A percentile compares a stretch with the other conserved stretches of the same genome.
Evolutionary conservation across 2,888 invertebrate species (phyloP).

Genomic region (Lasioglossum figueresi): DNA sequence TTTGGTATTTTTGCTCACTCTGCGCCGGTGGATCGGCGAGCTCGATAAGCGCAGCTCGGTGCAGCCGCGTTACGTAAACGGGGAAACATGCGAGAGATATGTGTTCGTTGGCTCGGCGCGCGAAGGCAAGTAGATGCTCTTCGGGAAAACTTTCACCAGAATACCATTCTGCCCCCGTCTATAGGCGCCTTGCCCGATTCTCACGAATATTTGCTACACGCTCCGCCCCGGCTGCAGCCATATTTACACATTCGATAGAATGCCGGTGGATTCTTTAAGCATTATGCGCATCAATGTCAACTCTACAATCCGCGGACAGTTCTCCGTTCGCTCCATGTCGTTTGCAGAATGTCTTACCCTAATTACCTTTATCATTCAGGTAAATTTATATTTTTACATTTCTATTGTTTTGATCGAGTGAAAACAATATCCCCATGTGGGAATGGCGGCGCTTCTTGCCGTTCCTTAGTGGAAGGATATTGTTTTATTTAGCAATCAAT

Average conservation of each 20-base stretch:
- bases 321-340: constrained; percentile 4
- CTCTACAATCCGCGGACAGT: not conserved
- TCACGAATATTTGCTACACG: constrained; percentile 66
- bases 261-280: constrained; percentile 14
- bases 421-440: no score
- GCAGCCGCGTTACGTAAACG: constrained; percentile 53
- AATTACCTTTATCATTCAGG: no score
- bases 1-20: constrained; percentile 14
- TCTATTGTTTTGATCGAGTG: no score
- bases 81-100: constrained; percentile 52
- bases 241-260: constrained; percentile 49
- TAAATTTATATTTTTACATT: no score
- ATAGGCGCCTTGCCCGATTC: constrained; percentile 56
- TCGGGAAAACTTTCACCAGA: constrained; percentile 64
- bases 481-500: no score
- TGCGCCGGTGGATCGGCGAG: not conserved
- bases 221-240: constrained; percentile 29
- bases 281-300: not conserved
- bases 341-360: no score
- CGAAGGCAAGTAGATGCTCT: constrained; percentile 44
- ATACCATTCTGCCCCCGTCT: constrained; percentile 45
- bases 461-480: no score
- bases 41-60: constrained; percentile 35
- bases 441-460: no score
- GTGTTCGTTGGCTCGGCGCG: constrained; percentile 40